A percentile compares a stretch with the other conserved stretches of the same genome.
Evolutionary conservation across 2,888 invertebrate genomes (phyloP).

Genomic region (Rapana venosa): DNA sequence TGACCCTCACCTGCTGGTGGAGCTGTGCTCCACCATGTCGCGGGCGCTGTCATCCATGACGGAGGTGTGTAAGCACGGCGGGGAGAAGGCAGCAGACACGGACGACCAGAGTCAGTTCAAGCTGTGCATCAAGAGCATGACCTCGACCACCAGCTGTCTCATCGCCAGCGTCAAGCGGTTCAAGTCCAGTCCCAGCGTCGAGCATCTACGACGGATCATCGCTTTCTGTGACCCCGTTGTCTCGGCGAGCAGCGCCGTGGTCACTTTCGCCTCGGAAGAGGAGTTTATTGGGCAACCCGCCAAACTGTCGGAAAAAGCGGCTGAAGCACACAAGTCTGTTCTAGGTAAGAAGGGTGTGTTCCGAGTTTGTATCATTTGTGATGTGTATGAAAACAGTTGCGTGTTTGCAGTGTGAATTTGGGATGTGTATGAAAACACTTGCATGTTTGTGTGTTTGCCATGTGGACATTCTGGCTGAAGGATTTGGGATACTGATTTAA

Average conservation of each 20-base stretch:
- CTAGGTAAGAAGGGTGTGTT: slow-evolving; percentile 61
- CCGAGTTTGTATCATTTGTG: too few species aligned
- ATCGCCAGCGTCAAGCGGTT: slow-evolving; percentile 73
- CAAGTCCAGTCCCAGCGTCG: slow-evolving; percentile 64
- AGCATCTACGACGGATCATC: slow-evolving; percentile 67
- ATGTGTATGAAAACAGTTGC: too few species aligned
- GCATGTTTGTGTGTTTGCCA: too few species aligned
- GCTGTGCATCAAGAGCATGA: slow-evolving; percentile 73
- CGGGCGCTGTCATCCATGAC: slow-evolving; percentile 70
- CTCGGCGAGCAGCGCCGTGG: slow-evolving; percentile 71
- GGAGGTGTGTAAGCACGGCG: slow-evolving; percentile 69
- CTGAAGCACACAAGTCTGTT: slow-evolving; percentile 70
- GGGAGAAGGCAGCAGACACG: slow-evolving; percentile 62
- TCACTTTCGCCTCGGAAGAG: slow-evolving; percentile 74
- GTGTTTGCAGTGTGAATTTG: too few species aligned
- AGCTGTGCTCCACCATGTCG: slow-evolving; percentile 71
- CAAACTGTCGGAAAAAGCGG: slow-evolving; percentile 64
- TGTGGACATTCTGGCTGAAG: too few species aligned
- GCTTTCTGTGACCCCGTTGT: slow-evolving; percentile 75
- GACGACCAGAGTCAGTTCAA: slow-evolving; percentile 72
- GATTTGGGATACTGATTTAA: too few species aligned
- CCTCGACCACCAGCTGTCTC: slow-evolving; percentile 72
- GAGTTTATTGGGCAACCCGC: slow-evolving; percentile 75
- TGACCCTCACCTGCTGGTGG: slow-evolving; percentile 69
- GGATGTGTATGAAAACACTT: too few species aligned